Evolutionary conservation across 2,113 vertebrate genomes (phyloP).

Genomic region (Glareola pratincola): DNA sequence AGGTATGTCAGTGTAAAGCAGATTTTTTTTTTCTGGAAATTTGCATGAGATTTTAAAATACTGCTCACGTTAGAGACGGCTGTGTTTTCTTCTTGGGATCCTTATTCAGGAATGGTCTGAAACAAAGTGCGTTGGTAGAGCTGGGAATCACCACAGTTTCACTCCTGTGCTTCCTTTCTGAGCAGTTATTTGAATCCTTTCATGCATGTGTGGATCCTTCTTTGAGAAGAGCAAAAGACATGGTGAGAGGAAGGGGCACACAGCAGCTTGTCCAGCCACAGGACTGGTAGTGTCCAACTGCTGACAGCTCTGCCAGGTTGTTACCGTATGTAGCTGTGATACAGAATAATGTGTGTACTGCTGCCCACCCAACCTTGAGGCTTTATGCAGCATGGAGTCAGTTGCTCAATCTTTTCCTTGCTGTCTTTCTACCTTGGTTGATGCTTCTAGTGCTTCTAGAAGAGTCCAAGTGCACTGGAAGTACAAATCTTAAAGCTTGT

Average conservation of each 20-base stretch:
- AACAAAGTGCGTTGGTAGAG: not conserved
- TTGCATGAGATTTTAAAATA: not conserved
- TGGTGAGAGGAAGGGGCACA: not conserved
- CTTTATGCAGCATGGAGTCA: not conserved
- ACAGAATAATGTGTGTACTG: not conserved
- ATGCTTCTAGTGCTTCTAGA: not conserved
- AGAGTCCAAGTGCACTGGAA: not conserved
- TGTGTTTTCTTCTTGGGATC: not conserved
- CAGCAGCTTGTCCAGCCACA: not conserved
- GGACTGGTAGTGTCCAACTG: not conserved
- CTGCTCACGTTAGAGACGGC: not conserved
- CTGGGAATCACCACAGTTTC: not conserved
- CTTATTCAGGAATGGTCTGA: not conserved
- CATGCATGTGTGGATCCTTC: not conserved
- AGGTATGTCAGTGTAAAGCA: not conserved
- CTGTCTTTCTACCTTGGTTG: not conserved
- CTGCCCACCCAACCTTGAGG: not conserved
- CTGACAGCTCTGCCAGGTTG: not conserved
- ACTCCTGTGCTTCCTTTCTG: not conserved
- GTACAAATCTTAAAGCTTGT: not conserved
- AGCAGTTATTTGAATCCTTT: not conserved
- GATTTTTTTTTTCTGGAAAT: not conserved
- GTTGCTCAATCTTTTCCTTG: not conserved
- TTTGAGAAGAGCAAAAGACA: not conserved
- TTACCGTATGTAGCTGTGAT: not conserved